phyloP scores from a whole-genome alignment of 2,797 vertebrate species.

The Sebastes elongatus region DNA sequence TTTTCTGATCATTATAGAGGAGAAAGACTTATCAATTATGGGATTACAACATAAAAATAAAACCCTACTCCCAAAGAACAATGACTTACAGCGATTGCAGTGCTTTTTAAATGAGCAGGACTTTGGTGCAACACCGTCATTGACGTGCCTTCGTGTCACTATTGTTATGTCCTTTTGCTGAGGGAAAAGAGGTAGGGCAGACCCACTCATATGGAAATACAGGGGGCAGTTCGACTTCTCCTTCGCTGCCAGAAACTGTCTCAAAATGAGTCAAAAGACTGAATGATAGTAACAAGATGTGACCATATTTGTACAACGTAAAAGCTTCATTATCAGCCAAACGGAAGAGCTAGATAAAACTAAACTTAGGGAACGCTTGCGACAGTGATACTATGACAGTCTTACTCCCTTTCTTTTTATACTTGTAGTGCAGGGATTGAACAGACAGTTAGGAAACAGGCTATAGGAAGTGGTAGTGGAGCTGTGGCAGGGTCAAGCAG shows the following conservation, averaged over 20 bases:
- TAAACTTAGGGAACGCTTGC: neutral
- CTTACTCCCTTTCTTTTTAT: neutral
- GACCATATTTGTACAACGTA: neutral
- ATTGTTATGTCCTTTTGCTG: constrained; percentile 14
- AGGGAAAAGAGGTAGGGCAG: neutral
- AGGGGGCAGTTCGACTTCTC: constrained; percentile 22
- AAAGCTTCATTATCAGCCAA: neutral
- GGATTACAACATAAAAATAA: neutral
- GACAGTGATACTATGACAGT: neutral
- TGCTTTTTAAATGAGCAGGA: constrained; percentile 9
- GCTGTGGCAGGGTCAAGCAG: constrained; percentile 35
- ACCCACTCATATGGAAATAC: constrained; percentile 37
- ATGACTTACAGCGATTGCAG: neutral
- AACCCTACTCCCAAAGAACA: neutral
- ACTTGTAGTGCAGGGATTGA: neutral
- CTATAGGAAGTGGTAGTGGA: constrained; percentile 28
- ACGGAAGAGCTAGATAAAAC: neutral
- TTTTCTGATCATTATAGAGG: constrained; percentile 21
- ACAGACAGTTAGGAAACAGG: neutral
- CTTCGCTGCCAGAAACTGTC: neutral
- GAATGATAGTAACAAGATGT: neutral
- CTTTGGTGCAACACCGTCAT: neutral
- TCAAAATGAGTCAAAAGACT: constrained; percentile 27
- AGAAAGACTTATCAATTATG: neutral
- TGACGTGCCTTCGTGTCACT: constrained; percentile 7